Percentiles rank a stretch among this genome's conserved stretches.
These are phyloP conservation scores for Strigamia maritima DNA, from an alignment of 2,888 invertebrate genomes.

Conservation along the genomic window DNA sequence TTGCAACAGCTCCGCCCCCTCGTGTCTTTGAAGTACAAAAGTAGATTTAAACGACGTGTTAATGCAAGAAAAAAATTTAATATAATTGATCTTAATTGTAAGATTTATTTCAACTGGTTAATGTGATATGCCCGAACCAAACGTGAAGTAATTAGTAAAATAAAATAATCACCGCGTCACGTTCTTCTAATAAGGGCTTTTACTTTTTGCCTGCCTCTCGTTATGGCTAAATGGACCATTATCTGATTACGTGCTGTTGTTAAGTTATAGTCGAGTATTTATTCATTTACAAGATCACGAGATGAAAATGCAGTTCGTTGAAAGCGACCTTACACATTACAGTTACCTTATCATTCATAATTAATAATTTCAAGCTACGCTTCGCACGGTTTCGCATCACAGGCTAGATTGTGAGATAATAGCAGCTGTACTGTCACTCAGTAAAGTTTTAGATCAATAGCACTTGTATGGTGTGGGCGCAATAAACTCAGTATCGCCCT, in stretches of 20 bases:
- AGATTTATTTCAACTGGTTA: background rate
- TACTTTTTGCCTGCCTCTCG: background rate
- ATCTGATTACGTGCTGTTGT: background rate
- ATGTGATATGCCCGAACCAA: background rate
- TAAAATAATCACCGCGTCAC: background rate
- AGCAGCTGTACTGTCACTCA: no score
- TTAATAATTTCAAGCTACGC: no score
- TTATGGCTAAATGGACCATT: background rate
- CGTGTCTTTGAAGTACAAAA: background rate
- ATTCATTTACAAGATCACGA: background rate
- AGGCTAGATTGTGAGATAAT: no score
- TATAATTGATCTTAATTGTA: background rate
- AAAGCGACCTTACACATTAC: background rate
- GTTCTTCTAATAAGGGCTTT: background rate
- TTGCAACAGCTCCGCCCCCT: constrained; percentile 1
- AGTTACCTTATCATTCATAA: no score
- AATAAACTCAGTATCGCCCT: no score
- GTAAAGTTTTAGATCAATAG: no score
- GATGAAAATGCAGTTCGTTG: background rate
- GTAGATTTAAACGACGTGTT: background rate
- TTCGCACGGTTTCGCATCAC: no score
- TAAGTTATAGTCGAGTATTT: background rate
- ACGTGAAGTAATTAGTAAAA: background rate
- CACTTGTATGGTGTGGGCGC: no score
- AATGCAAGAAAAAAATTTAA: background rate